phyloP scores from a whole-genome alignment of 2,113 vertebrate species.

The Polyodon spathula region DNA sequence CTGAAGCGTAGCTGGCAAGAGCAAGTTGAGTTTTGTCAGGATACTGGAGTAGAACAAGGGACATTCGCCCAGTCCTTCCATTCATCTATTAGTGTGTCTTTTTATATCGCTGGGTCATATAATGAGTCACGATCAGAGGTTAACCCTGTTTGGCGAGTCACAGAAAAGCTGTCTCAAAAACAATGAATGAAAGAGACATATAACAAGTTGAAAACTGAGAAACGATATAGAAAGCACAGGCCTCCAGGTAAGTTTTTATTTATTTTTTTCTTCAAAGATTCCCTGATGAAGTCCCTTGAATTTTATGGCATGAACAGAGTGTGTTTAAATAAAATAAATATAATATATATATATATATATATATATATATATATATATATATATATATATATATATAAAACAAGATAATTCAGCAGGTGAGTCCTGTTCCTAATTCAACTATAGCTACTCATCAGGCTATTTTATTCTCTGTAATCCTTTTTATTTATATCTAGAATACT shows the following conservation, averaged over 20 bases:
- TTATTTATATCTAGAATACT: too few relatives aligned
- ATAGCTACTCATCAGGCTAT: too few relatives aligned
- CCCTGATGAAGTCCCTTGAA: background rate
- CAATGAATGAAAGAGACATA: background rate
- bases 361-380: too few relatives aligned
- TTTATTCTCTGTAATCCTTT: too few relatives aligned
- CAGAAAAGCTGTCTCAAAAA: background rate
- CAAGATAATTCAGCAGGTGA: too few relatives aligned
- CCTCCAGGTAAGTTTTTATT: background rate
- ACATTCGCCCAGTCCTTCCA: background rate
- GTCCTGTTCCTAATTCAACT: too few relatives aligned
- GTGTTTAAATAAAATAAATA: too few relatives aligned
- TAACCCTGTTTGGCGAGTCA: background rate
- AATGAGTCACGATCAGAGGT: background rate
- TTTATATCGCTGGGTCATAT: background rate
- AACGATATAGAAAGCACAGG: background rate
- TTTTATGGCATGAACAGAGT: background rate
- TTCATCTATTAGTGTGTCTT: background rate
- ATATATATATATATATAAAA: too few relatives aligned
- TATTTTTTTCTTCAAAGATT: background rate
- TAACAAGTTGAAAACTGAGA: background rate
- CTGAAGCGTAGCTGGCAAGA: slow-evolving; percentile 3
- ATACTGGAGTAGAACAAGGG: background rate
- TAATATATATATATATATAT: too few relatives aligned
- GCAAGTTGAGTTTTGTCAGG: background rate